Base-by-base conservation (phyloP, 2,113 vertebrate species). In the Alaudala cheleensis region DNA sequence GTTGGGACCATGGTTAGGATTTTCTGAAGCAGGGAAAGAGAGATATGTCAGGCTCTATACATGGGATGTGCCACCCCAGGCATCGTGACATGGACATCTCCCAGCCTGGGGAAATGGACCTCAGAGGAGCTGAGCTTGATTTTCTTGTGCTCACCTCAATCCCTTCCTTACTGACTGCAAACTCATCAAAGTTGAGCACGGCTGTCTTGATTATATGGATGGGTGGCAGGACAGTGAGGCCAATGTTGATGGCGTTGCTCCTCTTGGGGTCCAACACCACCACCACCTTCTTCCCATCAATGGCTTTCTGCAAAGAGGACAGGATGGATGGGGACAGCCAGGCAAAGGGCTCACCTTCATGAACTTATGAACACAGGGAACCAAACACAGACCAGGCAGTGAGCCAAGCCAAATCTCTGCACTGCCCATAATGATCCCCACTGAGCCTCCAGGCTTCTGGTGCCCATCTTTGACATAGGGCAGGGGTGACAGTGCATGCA, bases 171-270 rank as follows among this genome's bases (percentile, higher is more conserved):
- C 95, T 99, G 97, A 99, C 99, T 10, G 99, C 99, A 88, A 99
- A 99, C 94, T 99, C 99, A 5, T 99, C 99, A 3, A 99, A 99
- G 96, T 98, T 99, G 91, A 99, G 98, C 72, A 99, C 98, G 3
- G 99, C 99, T 4, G 97, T 98, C 96, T 99, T 99, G 94, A 99
- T 99, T 96, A 99, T 98, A 58, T 99, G 98, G n/a, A 98, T 78
- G 0, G 99, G 98, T 0, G 99, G 99, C 87, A 99, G 97, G 15
- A 99, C 99, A 0, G 99, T 99, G 94, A 99, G 98, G 10, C 99
- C 99, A 20, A 99, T 99, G 97, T 99, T 99, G 94, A 99, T 99
- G 77, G 99, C 98, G 0, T 99, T 99, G 92, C 99, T 99, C 86
- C 99, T 98, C 96, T 99, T 99, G 3, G 99, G 95, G 90, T 99